A percentile compares a stretch with the other conserved stretches of the same genome.
Conservation (phyloP, 2,888 invertebrate genomes). For the Philonicus albiceps region DNA sequence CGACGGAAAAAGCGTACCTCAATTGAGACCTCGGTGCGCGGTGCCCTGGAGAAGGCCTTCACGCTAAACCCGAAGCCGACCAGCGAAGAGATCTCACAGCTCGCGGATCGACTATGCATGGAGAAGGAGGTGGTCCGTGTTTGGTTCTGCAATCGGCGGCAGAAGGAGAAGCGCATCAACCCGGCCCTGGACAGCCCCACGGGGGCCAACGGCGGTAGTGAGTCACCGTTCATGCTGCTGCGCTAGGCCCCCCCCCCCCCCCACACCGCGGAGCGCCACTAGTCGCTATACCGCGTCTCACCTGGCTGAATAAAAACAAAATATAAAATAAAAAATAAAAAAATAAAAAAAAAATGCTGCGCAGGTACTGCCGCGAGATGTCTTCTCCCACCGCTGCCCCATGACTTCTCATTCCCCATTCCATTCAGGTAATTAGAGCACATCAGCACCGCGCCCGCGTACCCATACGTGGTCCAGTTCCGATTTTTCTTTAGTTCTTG, state of each 20-base stretch:
- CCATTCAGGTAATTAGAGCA: slow-evolving; percentile 22
- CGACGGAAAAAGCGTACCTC: slow-evolving; percentile 96
- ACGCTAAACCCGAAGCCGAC: slow-evolving; percentile 95
- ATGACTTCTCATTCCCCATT: not conserved
- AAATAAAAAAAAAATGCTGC: not conserved
- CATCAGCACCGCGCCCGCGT: not conserved
- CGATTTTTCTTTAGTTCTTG: not conserved
- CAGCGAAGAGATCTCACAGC: slow-evolving; percentile 91
- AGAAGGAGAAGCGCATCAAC: slow-evolving; percentile 96
- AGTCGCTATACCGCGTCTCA: not conserved
- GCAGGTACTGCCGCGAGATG: slow-evolving; percentile 2
- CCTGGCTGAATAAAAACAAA: not conserved
- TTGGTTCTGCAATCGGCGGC: slow-evolving; percentile 95
- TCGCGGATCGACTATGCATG: slow-evolving; percentile 94
- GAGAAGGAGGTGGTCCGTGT: slow-evolving; percentile 95
- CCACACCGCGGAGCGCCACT: not conserved
- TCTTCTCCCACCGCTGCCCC: not conserved
- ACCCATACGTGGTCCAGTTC: not conserved
- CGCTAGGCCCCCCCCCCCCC: slow-evolving; percentile 50
- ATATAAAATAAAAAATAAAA: no score
- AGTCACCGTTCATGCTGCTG: slow-evolving; percentile 59
- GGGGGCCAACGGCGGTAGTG: slow-evolving; percentile 65
- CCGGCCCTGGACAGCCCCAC: slow-evolving; percentile 80
- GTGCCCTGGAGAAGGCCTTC: slow-evolving; percentile 95
- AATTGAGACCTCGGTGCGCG: slow-evolving; percentile 92